These are phyloP conservation scores for Stichopus chloronotus DNA, from an alignment of 35 echinoderm and acorn worm species.

Conservation along the genomic window DNA sequence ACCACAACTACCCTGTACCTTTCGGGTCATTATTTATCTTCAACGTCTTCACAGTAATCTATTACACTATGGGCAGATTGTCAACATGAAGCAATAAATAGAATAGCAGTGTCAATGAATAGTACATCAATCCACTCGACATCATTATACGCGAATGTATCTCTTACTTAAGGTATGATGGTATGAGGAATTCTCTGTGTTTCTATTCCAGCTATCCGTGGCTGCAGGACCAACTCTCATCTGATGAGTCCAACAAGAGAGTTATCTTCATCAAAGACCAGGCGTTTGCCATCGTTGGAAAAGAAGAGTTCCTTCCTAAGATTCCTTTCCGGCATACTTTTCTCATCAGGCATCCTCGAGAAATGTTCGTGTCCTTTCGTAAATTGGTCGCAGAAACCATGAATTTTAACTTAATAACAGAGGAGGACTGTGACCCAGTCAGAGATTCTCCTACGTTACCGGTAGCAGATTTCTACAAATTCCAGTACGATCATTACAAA, in stretches of 20 bases:
- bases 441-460: not conserved
- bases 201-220: not conserved
- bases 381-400: not conserved
- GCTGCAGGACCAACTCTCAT: not conserved
- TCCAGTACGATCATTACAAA: not conserved
- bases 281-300: not conserved
- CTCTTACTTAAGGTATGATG: too few relatives aligned
- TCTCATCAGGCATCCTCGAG: not conserved
- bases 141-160: too few relatives aligned
- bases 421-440: not conserved
- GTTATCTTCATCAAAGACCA: conserved; percentile 1
- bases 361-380: not conserved
- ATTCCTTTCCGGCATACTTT: conserved; percentile 2
- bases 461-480: not conserved
- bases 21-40: too few relatives aligned
- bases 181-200: too few relatives aligned
- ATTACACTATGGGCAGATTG: too few relatives aligned
- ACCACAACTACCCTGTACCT: too few relatives aligned
- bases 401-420: not conserved
- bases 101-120: too few relatives aligned
- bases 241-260: not conserved
- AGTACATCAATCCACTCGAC: too few relatives aligned
- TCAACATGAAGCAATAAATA: too few relatives aligned
- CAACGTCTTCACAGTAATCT: too few relatives aligned
- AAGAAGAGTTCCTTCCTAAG: not conserved